phyloP scores from a whole-genome alignment of 1,140 invertebrate species.

The Aporrectodea caliginosa region DNA sequence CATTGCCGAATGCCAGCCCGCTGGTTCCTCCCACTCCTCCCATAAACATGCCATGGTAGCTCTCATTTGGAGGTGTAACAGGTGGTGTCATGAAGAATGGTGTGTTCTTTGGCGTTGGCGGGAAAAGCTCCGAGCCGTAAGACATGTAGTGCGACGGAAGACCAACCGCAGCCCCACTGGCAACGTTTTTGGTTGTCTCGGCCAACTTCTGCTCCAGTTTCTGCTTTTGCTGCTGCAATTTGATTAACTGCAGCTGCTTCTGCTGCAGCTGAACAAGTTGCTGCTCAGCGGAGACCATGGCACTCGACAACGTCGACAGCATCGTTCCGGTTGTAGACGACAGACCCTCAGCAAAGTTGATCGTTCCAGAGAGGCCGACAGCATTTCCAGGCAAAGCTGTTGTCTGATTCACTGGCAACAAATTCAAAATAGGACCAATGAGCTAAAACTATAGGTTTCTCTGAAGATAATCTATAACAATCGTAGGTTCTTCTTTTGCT shows the following conservation, averaged over 20 bases:
- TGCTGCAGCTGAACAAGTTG: slow-evolving; percentile 33
- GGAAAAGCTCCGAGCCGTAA: slow-evolving; percentile 35
- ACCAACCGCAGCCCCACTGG: slow-evolving; percentile 16
- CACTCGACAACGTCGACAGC: slow-evolving; percentile 34
- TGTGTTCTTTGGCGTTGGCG: slow-evolving; percentile 48
- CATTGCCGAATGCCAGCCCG: background rate
- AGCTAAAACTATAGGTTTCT: too few relatives aligned
- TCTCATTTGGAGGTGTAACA: slow-evolving; percentile 47
- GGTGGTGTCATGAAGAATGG: slow-evolving; percentile 49
- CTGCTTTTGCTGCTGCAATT: slow-evolving; percentile 37
- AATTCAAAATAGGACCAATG: too few relatives aligned
- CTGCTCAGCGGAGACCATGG: slow-evolving; percentile 34
- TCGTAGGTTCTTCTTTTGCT: too few relatives aligned
- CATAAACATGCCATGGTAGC: slow-evolving; percentile 1
- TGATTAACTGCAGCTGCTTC: slow-evolving; percentile 32
- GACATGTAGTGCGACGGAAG: background rate
- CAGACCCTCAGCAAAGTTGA: slow-evolving; percentile 45
- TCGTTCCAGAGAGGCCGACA: slow-evolving; percentile 37
- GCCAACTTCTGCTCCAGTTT: slow-evolving; percentile 40
- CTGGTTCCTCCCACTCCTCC: background rate
- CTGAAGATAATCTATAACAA: too few relatives aligned
- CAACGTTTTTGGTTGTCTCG: slow-evolving; percentile 39
- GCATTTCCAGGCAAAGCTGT: background rate
- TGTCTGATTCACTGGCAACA: background rate
- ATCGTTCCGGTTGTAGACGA: slow-evolving; percentile 30